Evolutionary conservation across 2,888 invertebrate species (phyloP).

Genomic region (Platerodrilus igneus): DNA sequence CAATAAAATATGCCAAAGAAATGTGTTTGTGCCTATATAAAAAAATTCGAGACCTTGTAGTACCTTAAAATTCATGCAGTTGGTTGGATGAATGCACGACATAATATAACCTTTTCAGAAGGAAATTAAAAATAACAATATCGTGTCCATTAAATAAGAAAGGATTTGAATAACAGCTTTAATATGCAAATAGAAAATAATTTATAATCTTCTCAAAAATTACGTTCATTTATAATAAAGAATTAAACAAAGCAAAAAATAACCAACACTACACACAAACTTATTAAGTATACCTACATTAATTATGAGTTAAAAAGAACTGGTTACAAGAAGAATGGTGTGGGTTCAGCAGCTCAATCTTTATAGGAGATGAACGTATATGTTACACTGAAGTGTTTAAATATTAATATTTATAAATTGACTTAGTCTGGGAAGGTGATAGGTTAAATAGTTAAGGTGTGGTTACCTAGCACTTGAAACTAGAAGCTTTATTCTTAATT

Average conservation of each 20-base stretch:
- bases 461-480: no score
- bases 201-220: slow-evolving; percentile 9
- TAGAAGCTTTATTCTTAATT: no score
- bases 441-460: slow-evolving; percentile 46
- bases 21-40: no score
- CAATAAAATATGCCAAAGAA: no score
- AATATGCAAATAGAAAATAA: slow-evolving; percentile 13
- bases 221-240: slow-evolving; percentile 15
- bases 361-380: slow-evolving; percentile 31
- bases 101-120: no score
- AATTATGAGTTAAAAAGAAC: slow-evolving; percentile 33
- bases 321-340: slow-evolving; percentile 28
- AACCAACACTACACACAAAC: slow-evolving; percentile 24
- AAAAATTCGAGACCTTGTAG: no score
- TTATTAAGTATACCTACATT: slow-evolving; percentile 34
- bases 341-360: slow-evolving; percentile 30
- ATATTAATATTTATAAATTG: slow-evolving; percentile 47
- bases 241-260: slow-evolving; percentile 18
- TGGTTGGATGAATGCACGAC: no score
- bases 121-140: no score
- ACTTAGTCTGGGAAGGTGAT: slow-evolving; percentile 44
- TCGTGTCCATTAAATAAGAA: no score
- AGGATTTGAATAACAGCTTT: no score
- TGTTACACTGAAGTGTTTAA: slow-evolving; percentile 41
- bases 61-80: no score